Evolutionary conservation across 2,888 invertebrate species (phyloP), one percentile per base, ranked within the genome.

Genomic region (Eulithis testata): DNA sequence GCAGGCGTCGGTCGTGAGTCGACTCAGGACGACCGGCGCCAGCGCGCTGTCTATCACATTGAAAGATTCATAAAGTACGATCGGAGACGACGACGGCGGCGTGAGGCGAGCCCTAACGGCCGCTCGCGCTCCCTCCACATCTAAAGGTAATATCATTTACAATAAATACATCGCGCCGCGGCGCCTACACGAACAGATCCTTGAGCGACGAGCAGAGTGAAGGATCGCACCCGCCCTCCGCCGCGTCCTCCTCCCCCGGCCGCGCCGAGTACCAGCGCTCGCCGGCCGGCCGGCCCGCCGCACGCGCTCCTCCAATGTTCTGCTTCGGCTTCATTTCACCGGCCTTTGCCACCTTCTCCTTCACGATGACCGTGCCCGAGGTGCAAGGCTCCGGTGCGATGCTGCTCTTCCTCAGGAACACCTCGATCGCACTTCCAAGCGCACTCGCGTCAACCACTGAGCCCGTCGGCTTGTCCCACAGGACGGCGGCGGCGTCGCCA

Each of bases 381-480:
- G 84, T 83, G 0, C 89, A 85, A 27, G 89, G 80, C 11, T 93
- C 95, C 65, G 88, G 72, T 9, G 54, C 91, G 50, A 81, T 90
- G 71, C 91, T 94, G 73, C 92, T 94, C 88, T 94, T 95, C 80
- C 94, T 94, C 45, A 97, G 90, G 80, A 97, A 97, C 40, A 96
- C 97, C 88, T 97, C 97, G 72, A 97, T 97, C 37, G 97, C 97
- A 80, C 95, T 97, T 31, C 97, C 97, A 44, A 97, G 91, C 0
- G 96, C 95, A 78, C 96, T 96, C 1, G 97, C 96, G 81, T 97
- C 97, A 4, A 96, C 96, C 47, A 97, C 94, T 0, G 97, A 96
- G 6, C 96, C 96, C 50, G 96, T 95, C n/a, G 94, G 94, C 57
- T 95, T 95, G 76, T 96, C 97, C 96, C 96, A 96, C 1, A 96